phyloP scores from a whole-genome alignment of 1,140 invertebrate species.

The Tachypleus tridentatus region DNA sequence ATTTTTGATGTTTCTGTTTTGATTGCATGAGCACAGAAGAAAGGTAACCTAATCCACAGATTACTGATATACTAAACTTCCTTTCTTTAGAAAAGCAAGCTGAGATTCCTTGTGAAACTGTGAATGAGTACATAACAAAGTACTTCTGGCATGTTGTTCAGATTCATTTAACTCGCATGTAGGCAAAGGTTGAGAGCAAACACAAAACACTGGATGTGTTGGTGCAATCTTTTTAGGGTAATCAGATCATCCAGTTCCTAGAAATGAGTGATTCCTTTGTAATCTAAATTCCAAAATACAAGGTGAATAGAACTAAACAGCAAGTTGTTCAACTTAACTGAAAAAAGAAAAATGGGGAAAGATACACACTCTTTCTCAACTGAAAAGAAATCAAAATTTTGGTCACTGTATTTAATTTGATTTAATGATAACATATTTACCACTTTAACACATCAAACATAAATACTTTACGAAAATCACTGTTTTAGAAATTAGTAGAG shows the following conservation, averaged over 20 bases:
- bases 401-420: too few species aligned
- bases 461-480: too few species aligned
- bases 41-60: constrained; percentile 15
- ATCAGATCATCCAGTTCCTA: constrained; percentile 34
- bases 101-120: constrained; percentile 16
- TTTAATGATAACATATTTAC: too few species aligned
- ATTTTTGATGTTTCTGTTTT: constrained; percentile 17
- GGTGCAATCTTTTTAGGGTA: constrained; percentile 36
- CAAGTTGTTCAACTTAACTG: too few species aligned
- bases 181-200: constrained; percentile 17
- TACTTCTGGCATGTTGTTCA: constrained; percentile 36
- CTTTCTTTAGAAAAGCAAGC: constrained; percentile 6
- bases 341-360: too few species aligned
- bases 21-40: constrained; percentile 18
- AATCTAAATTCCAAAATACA: too few species aligned
- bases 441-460: too few species aligned
- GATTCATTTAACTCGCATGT: constrained; percentile 43
- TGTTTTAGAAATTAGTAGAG: too few species aligned
- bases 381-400: too few species aligned
- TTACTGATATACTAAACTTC: constrained; percentile 14
- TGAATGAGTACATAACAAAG: not conserved
- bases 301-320: too few species aligned
- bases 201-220: constrained; percentile 22
- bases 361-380: too few species aligned
- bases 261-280: too few species aligned